These are phyloP conservation scores for silkworm (Bombyx mori) DNA, from an alignment of 1,140 invertebrate species.

Conservation along the genomic window DNA sequence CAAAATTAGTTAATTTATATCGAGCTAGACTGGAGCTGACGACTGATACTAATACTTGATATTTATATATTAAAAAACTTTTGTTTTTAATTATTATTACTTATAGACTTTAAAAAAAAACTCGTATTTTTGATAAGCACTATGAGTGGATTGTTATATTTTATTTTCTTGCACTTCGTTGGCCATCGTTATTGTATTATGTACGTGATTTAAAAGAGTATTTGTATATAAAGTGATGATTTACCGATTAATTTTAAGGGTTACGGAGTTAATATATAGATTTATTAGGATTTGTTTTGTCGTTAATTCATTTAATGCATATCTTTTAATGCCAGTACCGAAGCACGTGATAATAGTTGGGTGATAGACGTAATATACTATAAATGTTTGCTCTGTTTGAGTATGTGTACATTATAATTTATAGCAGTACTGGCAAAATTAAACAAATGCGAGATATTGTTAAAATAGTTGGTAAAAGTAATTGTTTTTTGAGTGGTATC, in stretches of 20 bases:
- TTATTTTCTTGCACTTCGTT: constrained; percentile 53
- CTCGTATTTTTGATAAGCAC: constrained; percentile 41
- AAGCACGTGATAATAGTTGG: constrained; percentile 62
- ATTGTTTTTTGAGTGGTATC: constrained; percentile 56
- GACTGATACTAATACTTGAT: too few species aligned
- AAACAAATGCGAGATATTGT: constrained; percentile 19
- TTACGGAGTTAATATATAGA: constrained; percentile 52
- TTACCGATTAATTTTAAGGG: constrained; percentile 52
- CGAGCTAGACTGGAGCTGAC: too few species aligned
- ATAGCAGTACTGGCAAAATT: constrained; percentile 19
- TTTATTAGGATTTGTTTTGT: constrained; percentile 39
- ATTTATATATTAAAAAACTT: not conserved
- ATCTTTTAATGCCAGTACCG: constrained; percentile 54
- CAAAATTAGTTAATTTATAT: constrained; percentile 5
- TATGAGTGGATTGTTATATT: constrained; percentile 55
- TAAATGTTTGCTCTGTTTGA: constrained; percentile 17
- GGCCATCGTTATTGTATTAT: constrained; percentile 45
- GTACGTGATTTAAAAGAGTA: constrained; percentile 9
- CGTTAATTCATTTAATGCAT: constrained; percentile 53
- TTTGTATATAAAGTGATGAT: constrained; percentile 20
- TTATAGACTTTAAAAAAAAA: not conserved
- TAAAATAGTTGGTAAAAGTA: constrained; percentile 36
- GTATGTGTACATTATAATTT: constrained; percentile 21
- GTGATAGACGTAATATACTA: constrained; percentile 46
- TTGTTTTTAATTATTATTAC: too few species aligned